These are phyloP conservation scores for Amblyraja radiata DNA, from an alignment of 2,797 vertebrate species.

Conservation along the genomic window DNA sequence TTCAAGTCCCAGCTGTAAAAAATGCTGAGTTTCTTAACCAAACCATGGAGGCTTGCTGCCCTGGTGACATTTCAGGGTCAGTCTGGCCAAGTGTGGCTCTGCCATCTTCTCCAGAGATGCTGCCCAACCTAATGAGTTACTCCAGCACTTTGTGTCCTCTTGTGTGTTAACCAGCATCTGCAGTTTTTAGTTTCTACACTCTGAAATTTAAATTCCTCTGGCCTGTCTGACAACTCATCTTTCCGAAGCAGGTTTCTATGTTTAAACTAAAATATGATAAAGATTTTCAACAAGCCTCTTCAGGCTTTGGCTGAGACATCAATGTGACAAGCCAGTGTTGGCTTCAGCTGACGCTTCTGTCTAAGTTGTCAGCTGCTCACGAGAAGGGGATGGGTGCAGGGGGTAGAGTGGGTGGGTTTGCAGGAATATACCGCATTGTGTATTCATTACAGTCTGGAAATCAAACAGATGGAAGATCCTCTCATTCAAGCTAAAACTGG, in stretches of 20 bases:
- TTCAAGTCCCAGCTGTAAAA: no score
- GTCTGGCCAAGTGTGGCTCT: no score
- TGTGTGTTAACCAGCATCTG: background rate
- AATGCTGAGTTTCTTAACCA: no score
- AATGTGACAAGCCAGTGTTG: background rate
- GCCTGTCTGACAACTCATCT: background rate
- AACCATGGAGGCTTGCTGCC: no score
- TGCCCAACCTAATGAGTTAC: no score
- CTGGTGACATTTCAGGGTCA: no score
- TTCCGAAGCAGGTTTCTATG: background rate
- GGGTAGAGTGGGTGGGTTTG: background rate
- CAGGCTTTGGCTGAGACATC: background rate
- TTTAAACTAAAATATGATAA: background rate
- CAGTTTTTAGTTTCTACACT: background rate
- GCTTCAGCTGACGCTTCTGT: background rate
- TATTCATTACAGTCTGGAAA: constrained; percentile 4
- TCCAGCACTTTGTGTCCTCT: background rate
- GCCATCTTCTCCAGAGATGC: no score
- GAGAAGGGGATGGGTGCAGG: background rate
- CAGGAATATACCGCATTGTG: background rate
- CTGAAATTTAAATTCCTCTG: background rate
- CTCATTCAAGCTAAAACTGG: background rate
- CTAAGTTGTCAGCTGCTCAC: background rate
- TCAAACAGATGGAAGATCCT: background rate
- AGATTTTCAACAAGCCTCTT: background rate